Base-by-base conservation (phyloP, 2,888 invertebrate species). In the Hypercompe scribonia region DNA sequence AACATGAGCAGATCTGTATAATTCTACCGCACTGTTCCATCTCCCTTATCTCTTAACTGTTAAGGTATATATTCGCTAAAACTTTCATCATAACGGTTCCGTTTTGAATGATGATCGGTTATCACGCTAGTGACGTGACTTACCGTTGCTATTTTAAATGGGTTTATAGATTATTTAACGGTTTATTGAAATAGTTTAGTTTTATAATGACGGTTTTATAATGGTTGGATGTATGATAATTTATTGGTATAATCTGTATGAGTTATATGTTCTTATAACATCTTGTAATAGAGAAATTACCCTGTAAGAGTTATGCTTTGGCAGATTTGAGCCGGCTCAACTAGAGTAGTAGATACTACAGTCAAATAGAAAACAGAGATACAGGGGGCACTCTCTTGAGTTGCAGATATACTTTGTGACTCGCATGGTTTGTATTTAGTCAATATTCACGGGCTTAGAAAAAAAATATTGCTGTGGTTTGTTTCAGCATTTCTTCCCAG, bases 81-180 rank as follows among this genome's bases (percentile, higher is more conserved):
- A 34, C 50, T 15, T 7, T 64, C 33, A 39, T 63, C 15, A 78
- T 84, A 84, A 86, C 86, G 83, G 86, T 78, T 78, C 68, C 58
- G 24, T 3, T 71, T 75, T 77, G 75, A 84, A 77, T 78, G 80
- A 86, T 78, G 80, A 81, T 78, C 73, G 71, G 77, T 72, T 77
- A 83, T 75, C 85, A 84, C 79, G 85, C 76, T 64, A 70, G 70
- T 85, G 81, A 84, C 75, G 84, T 85, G 85, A 78, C 77, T 79
- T 84, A 84, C 82, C 77, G 85, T 79, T 84, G 82, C 74, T 61
- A 78, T 84, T 80, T 75, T 71, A 85, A 75, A 84, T 85, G 77
- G 84, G 84, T 84, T 85, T 85, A 79, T 82, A 81, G 85, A 79
- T 79, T 79, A 80, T 77, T 78, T 84, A 85, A 85, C 85, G 73